A percentile compares a stretch with the other conserved stretches of the same genome.
Conservation (phyloP, 2,797 vertebrate species). For the Xenentodon cancila region DNA sequence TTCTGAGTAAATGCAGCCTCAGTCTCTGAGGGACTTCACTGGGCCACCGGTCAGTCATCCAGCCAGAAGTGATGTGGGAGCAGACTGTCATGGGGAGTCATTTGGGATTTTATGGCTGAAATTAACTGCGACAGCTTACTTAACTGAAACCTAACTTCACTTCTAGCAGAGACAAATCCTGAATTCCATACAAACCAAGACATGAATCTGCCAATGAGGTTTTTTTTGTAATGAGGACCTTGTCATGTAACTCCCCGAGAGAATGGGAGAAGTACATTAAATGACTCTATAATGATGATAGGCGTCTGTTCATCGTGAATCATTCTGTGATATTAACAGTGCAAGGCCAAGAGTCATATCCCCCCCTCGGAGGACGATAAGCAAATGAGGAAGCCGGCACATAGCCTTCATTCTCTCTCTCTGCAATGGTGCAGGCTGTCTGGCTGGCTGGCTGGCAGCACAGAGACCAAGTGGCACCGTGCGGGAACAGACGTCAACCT, state of each 20-base stretch:
- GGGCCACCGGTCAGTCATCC: slow-evolving; percentile 1
- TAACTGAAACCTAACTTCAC: slow-evolving; percentile 15
- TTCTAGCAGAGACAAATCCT: slow-evolving; percentile 14
- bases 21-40: slow-evolving; percentile 4
- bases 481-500: slow-evolving; percentile 71
- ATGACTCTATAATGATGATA: slow-evolving; percentile 24
- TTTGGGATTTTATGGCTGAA: slow-evolving; percentile 10
- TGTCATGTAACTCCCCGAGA: slow-evolving; percentile 21
- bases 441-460: no score
- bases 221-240: slow-evolving; percentile 16
- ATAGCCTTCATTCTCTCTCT: slow-evolving; percentile 41
- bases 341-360: slow-evolving; percentile 60
- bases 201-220: slow-evolving; percentile 28
- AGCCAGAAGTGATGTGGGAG: slow-evolving; percentile 2
- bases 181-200: slow-evolving; percentile 20
- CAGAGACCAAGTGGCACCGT: slow-evolving; percentile 77
- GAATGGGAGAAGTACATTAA: slow-evolving; percentile 22
- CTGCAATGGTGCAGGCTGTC: no score
- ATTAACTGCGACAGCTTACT: slow-evolving; percentile 17
- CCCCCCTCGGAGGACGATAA: slow-evolving; percentile 73
- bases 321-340: slow-evolving; percentile 45
- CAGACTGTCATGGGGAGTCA: slow-evolving; percentile 21
- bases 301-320: slow-evolving; percentile 39
- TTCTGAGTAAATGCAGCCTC: slow-evolving; percentile 5
- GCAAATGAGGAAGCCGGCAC: slow-evolving; percentile 66